phyloP scores from a whole-genome alignment of 2,797 vertebrate genomes.

The Pseudochromis fuscus region DNA sequence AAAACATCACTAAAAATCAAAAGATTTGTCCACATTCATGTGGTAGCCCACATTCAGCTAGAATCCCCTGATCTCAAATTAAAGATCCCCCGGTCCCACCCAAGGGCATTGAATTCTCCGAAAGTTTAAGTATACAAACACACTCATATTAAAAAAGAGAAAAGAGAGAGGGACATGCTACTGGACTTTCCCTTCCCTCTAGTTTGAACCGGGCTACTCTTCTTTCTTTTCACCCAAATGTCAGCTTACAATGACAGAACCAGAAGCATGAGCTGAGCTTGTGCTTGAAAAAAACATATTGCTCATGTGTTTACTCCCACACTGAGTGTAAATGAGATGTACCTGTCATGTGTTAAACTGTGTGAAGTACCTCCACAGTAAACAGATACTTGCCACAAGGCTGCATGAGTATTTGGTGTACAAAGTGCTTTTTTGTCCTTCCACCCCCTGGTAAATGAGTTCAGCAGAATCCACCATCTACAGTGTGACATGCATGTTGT shows the following conservation, averaged over 20 bases:
- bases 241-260: conserved; percentile 28
- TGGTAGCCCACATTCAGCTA: too few species aligned
- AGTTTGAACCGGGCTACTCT: conserved; percentile 12
- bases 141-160: background rate
- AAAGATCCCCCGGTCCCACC: too few species aligned
- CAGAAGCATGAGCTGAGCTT: background rate
- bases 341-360: background rate
- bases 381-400: background rate
- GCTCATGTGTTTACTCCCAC: background rate
- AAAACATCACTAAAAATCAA: background rate
- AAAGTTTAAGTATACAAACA: background rate
- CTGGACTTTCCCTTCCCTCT: conserved; percentile 55
- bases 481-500: background rate
- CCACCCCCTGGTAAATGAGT: background rate
- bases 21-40: background rate
- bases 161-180: background rate
- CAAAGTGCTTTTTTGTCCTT: background rate
- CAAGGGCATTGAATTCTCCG: background rate
- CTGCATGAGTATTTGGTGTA: background rate
- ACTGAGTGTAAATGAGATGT: background rate
- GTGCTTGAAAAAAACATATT: background rate
- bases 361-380: background rate
- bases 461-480: background rate
- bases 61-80: too few species aligned
- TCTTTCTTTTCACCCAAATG: conserved; percentile 23